Evolutionary conservation across 64 coral and sea anemone genomes (phyloP), one percentile per base, ranked within the genome.

Genomic region (Stylophora pistillata): DNA sequence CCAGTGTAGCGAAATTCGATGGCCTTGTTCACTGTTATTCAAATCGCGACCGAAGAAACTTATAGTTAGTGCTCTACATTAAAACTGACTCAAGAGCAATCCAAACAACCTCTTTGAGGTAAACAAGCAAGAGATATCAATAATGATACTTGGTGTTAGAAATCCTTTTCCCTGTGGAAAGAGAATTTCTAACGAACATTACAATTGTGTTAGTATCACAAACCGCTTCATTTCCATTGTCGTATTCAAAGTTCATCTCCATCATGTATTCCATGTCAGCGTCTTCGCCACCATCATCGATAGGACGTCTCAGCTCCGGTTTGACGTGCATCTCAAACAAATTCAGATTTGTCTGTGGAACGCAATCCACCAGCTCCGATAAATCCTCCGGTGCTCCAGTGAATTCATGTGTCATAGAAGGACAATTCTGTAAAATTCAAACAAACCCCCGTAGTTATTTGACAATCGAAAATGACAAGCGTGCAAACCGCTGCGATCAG

Each of bases 261-360:
- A 84, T 84, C 62, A 84, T 27, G 23, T 84, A 84, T 26, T 84
- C 80, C 80, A 84, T 70, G 6, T 84, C 78, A 30, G 64, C 28
- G 25, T 82, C 80, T 23, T 84, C 80, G 0, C 60, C 64, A 17
- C 80, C 32, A 52, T 69, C 80, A 17, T 84, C 62, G n/a, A 52
- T 15, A 15, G 9, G 10, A 26, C 77, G 59, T 21, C 80, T 84
- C 32, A 54, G 62, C 61, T 84, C 80, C 20, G 80, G 80, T 18
- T 84, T 84, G 4, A 63, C 27, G 20, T 84, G 80, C 80, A 84
- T 70, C 0, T 84, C 80, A n/a, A 84, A 70, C 60, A 84, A 62
- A 23, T 84, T 33, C 12, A 68, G 26, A 54, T 70, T 53, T 16
- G 21, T 16, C 34, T 63, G n/a, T 30, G 62, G 32, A 84, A 28